Conservation (phyloP, 1,140 invertebrate genomes). For the Hylaeus volcanicus region DNA sequence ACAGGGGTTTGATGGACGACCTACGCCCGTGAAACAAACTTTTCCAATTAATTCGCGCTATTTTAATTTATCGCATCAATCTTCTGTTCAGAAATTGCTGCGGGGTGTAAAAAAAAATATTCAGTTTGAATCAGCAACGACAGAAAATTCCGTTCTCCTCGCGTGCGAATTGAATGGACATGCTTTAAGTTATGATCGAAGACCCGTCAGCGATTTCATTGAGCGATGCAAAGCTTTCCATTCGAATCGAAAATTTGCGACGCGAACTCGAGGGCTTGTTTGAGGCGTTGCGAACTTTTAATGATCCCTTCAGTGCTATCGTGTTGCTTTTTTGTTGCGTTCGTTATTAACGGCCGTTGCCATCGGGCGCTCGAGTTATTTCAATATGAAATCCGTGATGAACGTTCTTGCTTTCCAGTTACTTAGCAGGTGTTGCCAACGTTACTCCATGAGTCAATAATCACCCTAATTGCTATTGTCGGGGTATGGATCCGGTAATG, state of each 20-base stretch:
- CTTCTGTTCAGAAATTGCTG: constrained; percentile 1
- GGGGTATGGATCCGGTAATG: no score
- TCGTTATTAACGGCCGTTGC: no score
- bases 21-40: constrained; percentile 25
- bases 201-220: background rate
- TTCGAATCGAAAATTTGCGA: background rate
- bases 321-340: no score
- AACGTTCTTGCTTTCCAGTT: no score
- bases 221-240: background rate
- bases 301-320: background rate
- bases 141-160: background rate
- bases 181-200: background rate
- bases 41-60: constrained; percentile 41
- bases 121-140: constrained; percentile 18
- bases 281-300: background rate
- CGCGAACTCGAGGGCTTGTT: background rate
- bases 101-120: background rate
- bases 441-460: no score
- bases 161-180: background rate
- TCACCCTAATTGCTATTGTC: no score
- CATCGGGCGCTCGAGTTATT: no score
- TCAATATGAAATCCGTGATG: no score
- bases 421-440: no score
- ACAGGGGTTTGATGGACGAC: constrained; percentile 16
- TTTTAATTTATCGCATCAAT: constrained; percentile 38